Base-by-base conservation (phyloP, 2,797 vertebrate genomes). In the Intellagama lesueurii region DNA sequence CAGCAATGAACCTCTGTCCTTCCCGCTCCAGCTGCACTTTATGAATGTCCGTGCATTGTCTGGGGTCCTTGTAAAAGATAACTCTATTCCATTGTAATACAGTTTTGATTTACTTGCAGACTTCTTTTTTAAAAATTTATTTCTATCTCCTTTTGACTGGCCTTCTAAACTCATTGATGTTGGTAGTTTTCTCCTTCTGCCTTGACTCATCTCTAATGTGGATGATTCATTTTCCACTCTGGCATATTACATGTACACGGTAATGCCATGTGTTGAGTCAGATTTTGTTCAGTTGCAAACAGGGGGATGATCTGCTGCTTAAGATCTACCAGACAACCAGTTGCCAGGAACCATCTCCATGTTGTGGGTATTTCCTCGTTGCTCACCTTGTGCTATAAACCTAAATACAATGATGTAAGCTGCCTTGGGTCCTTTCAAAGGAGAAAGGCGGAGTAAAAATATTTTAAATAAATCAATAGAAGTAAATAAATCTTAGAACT, bases 351-450 rank as follows among this genome's bases (percentile, higher is more conserved):
- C 47, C 64, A 47, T 81, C 86, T 90, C 66, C 70, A 69, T 60
- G 80, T 19, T 70, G 5, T 26, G 86, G 40, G 73, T 73, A 49
- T 89, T 72, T 88, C 60, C 30, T 70, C 0, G 83, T 87, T 89
- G 91, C 82, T 91, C 66, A 69, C 82, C 0, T 85, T 49, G 89
- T 93, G 94, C 94, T 91, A 83, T 92, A 32, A 83, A 73, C 90
- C 92, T 83, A 35, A 96, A 14, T 64, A 22, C 60, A 64, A 64
- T 64, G 52, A 2, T 56, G 9, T 11, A 56, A 11, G 9, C 9
- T 14, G 14, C 52, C 1, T 14, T 56, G 52, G 52, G 52, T 56
- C 52, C 11, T 16, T 56, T 56, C 8, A 56, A 56, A 56, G 52
- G 52, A 56, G 52, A 56, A 56, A 56, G 52, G 52, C 1, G 19